Conservation (phyloP, 2,888 invertebrate genomes). For the Rhogogaster chlorosoma region DNA sequence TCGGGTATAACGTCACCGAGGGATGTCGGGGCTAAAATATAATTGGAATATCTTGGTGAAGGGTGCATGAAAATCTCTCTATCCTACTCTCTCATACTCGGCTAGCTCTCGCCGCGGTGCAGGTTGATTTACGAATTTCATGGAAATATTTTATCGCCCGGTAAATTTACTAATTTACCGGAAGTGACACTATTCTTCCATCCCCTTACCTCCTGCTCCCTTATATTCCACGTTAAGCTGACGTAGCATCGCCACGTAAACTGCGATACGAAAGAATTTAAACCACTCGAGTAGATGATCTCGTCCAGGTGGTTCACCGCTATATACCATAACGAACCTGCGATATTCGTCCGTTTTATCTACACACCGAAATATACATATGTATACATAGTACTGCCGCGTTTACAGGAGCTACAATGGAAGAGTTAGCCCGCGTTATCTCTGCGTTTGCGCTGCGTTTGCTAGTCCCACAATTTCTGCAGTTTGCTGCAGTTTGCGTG, state of each 20-base stretch:
- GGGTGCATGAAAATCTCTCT: slow-evolving; percentile 53
- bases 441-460: slow-evolving; percentile 12
- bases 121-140: slow-evolving; percentile 23
- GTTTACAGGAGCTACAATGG: background rate
- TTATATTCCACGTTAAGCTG: background rate
- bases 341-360: background rate
- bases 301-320: slow-evolving; percentile 4
- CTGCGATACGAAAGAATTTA: slow-evolving; percentile 16
- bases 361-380: background rate
- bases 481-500: background rate
- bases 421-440: background rate
- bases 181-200: slow-evolving; percentile 48
- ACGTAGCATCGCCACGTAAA: slow-evolving; percentile 1
- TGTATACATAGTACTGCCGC: background rate
- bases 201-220: background rate
- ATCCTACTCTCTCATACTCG: slow-evolving; percentile 50
- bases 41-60: slow-evolving; percentile 44
- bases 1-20: slow-evolving; percentile 6
- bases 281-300: slow-evolving; percentile 6
- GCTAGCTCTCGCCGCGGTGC: slow-evolving; percentile 52
- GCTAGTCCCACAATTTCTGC: slow-evolving; percentile 1
- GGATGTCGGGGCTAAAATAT: slow-evolving; percentile 14
- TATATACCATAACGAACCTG: background rate
- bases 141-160: slow-evolving; percentile 11
- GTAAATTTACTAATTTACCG: slow-evolving; percentile 37